Percentiles rank a stretch among this genome's conserved stretches.
These are phyloP conservation scores for Mesoligia furuncula DNA, from an alignment of 2,888 invertebrate genomes.

Conservation along the genomic window DNA sequence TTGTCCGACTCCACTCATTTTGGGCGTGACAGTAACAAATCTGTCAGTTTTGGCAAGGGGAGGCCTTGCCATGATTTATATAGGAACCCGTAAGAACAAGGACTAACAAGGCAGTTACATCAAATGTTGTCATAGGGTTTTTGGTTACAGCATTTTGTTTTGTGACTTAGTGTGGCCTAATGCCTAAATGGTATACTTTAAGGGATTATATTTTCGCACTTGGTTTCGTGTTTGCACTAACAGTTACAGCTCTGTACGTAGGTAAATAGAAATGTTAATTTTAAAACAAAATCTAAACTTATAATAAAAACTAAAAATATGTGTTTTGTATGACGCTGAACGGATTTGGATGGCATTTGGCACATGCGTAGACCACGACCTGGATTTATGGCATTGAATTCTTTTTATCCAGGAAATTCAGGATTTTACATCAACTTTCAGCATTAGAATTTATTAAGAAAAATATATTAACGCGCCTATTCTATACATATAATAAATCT, in stretches of 20 bases:
- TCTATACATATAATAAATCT: too few species aligned
- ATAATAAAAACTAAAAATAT: not conserved
- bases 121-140: constrained; percentile 55
- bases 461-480: too few species aligned
- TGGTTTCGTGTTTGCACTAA: not conserved
- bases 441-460: too few species aligned
- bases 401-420: not conserved
- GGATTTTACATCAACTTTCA: too few species aligned
- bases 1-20: constrained; percentile 76
- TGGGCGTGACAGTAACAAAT: constrained; percentile 81
- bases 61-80: constrained; percentile 73
- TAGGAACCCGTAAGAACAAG: constrained; percentile 54
- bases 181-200: not conserved
- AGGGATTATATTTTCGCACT: not conserved
- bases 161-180: constrained; percentile 7
- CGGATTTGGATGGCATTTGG: not conserved
- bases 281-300: not conserved
- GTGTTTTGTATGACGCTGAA: not conserved
- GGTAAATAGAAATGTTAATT: not conserved
- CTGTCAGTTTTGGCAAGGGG: constrained; percentile 70
- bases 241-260: not conserved
- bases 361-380: not conserved
- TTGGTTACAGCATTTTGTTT: constrained; percentile 24
- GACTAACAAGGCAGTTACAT: constrained; percentile 69
- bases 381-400: not conserved